Base-by-base conservation (phyloP, 2,113 vertebrate species). In the Dasyprocta punctata region DNA sequence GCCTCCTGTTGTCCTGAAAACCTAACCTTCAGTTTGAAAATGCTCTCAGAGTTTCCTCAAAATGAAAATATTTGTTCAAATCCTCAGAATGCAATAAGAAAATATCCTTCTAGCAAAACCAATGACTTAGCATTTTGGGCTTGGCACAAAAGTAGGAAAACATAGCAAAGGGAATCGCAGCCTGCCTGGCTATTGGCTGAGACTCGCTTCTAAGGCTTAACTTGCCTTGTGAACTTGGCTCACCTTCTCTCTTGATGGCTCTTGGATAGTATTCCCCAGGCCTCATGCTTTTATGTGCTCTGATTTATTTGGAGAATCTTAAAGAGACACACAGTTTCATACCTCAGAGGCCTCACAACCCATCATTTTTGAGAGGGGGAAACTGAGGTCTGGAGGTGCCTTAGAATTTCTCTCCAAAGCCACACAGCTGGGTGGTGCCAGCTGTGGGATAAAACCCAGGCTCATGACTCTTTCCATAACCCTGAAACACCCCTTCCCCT, bases 41-140 rank as follows among this genome's bases (percentile, higher is more conserved):
- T 89, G 82, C 96, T 97, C 96, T 97, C 95, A 97, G 98, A 97
- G 94, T 85, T 97, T 97, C 92, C 90, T 98, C 97, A 93, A 97
- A 92, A 92, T 96, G 97, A 98, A 98, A 98, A 98, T 98, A 98
- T 98, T 98, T 98, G 90, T 95, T 90, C 96, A 98, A 98, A 98
- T 98, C 97, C 98, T 98, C 98, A 98, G 97, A 97, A 98, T 97
- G 96, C 96, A 97, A 84, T 98, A 97, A 97, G 97, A 98, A 98
- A 98, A 98, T 98, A 98, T 92, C 94, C 97, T 97, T 97, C 97
- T 97, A 97, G 98, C 95, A 97, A 98, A 98, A 98, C 97, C 98
- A 98, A 98, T 98, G 98, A 98, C 98, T 98, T 98, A 97, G 98
- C 97, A 97, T 96, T 97, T 97, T 41, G 26, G 96, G 96, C 86